phyloP scores from a whole-genome alignment of 2,797 vertebrate genomes.

The Oophaga sylvatica region DNA sequence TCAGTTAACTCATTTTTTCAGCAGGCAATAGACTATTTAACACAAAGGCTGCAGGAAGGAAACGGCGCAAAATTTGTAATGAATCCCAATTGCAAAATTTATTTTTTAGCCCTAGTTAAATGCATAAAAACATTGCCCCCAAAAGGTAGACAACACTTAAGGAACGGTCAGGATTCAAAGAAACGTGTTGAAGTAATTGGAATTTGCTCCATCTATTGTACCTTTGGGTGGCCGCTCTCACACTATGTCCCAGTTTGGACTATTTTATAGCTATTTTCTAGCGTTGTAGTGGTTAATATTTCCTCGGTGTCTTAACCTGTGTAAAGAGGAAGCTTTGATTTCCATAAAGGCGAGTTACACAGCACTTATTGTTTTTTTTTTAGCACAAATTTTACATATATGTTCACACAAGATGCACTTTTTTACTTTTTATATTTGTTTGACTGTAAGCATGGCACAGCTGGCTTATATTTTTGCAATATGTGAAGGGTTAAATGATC shows the following conservation, averaged over 20 bases:
- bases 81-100: no score
- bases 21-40: no score
- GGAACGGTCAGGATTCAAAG: background rate
- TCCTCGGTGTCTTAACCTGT: constrained; percentile 45
- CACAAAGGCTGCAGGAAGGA: no score
- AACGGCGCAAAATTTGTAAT: no score
- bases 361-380: constrained; percentile 34
- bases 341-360: background rate
- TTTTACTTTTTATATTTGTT: constrained; percentile 44
- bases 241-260: background rate
- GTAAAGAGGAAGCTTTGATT: constrained; percentile 14
- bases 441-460: background rate
- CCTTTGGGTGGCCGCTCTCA: background rate
- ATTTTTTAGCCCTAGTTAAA: no score
- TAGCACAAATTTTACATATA: constrained; percentile 37
- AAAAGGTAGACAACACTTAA: no score
- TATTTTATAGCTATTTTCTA: background rate
- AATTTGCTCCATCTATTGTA: background rate
- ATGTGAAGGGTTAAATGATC: background rate
- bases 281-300: constrained; percentile 4
- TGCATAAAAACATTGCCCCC: no score
- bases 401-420: constrained; percentile 53
- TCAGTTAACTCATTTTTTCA: no score
- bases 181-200: background rate
- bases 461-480: background rate